Conservation (phyloP, 2,113 vertebrate genomes). For the Puntigrus tetrazona region DNA sequence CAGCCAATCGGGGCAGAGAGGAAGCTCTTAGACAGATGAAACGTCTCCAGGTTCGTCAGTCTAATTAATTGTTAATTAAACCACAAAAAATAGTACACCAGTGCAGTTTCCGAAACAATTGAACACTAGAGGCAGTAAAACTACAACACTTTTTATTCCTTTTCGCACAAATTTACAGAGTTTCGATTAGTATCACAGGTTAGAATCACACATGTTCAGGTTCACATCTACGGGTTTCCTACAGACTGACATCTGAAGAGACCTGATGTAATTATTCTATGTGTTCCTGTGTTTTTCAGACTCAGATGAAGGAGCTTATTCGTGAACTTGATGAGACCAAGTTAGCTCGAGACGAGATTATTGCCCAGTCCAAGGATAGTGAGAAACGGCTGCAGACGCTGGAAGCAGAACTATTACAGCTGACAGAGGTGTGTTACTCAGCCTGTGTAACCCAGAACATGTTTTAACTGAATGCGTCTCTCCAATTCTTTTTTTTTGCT, state of each 20-base stretch:
- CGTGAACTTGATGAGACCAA: constrained; percentile 85
- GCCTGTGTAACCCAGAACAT: background rate
- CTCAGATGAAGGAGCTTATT: constrained; percentile 86
- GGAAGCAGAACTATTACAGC: constrained; percentile 84
- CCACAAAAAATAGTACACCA: too few relatives aligned
- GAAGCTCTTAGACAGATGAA: constrained; percentile 83
- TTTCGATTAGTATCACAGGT: too few relatives aligned
- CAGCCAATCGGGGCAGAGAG: constrained; percentile 79
- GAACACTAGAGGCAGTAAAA: too few relatives aligned
- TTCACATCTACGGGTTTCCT: too few relatives aligned
- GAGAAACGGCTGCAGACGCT: constrained; percentile 87
- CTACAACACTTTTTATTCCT: too few relatives aligned
- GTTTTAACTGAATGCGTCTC: background rate
- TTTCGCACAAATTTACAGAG: too few relatives aligned
- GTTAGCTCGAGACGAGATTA: constrained; percentile 79
- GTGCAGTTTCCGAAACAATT: too few relatives aligned
- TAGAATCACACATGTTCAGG: too few relatives aligned
- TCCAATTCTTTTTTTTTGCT: background rate
- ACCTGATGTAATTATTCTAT: background rate
- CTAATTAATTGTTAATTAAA: background rate
- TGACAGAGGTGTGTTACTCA: constrained; percentile 78
- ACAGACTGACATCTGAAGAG: background rate
- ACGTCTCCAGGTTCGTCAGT: constrained; percentile 78
- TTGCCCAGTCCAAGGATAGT: constrained; percentile 78
- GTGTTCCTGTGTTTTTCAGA: constrained; percentile 64